These are phyloP conservation scores for Plagiodera versicolora DNA, from an alignment of 2,888 invertebrate genomes.

Conservation along the genomic window DNA sequence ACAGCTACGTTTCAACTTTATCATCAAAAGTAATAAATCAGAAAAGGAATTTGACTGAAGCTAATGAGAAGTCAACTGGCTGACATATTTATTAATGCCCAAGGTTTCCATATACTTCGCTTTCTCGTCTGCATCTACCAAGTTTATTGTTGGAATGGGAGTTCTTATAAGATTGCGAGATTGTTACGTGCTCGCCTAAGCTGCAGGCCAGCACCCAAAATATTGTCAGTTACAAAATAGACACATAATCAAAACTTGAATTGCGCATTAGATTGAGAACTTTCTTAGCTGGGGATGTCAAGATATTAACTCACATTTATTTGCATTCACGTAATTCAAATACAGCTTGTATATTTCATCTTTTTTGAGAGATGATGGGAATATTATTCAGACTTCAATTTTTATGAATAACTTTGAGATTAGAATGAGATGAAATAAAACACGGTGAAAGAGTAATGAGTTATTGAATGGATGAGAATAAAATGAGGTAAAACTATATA, in stretches of 20 bases:
- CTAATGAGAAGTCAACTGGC: slow-evolving; percentile 24
- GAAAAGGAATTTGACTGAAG: slow-evolving; percentile 14
- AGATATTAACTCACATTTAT: too few relatives aligned
- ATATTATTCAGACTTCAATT: too few relatives aligned
- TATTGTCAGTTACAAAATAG: neutral
- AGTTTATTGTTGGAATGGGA: neutral
- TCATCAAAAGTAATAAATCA: slow-evolving; percentile 6
- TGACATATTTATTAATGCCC: slow-evolving; percentile 28
- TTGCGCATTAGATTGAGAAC: too few relatives aligned
- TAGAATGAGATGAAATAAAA: too few relatives aligned
- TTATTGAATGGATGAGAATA: too few relatives aligned
- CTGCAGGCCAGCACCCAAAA: neutral
- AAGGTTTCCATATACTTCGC: slow-evolving; percentile 23
- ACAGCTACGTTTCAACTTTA: neutral
- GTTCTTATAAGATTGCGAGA: neutral
- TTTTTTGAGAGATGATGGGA: too few relatives aligned
- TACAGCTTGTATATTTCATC: too few relatives aligned
- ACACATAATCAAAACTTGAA: neutral
- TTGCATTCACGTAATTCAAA: too few relatives aligned
- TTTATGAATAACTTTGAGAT: too few relatives aligned
- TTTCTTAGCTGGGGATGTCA: too few relatives aligned
- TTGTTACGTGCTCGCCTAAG: neutral
- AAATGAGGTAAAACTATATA: too few relatives aligned
- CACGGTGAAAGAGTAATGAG: too few relatives aligned
- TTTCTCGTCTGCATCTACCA: neutral